Conservation (phyloP, 2,888 invertebrate genomes). For the Cephus sareptanus region DNA sequence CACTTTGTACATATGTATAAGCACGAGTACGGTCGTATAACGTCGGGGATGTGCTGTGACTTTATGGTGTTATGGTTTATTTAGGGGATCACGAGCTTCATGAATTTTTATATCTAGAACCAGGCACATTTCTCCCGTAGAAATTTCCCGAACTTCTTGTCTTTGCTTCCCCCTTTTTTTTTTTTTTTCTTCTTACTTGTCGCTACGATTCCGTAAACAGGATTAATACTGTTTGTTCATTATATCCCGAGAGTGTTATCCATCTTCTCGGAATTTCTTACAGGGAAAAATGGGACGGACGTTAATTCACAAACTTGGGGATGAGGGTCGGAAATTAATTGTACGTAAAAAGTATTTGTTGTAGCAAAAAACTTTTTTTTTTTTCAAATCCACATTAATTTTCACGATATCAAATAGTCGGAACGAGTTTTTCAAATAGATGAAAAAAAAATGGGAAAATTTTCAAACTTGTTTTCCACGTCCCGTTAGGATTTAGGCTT, state of each 20-base stretch:
- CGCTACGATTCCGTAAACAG: background rate
- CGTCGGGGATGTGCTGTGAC: background rate
- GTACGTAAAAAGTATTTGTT: background rate
- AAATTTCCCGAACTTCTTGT: background rate
- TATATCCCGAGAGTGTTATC: background rate
- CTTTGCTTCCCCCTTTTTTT: background rate
- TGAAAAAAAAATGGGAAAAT: background rate
- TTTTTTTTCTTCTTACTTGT: background rate
- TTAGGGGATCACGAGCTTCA: background rate
- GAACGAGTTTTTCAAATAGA: background rate
- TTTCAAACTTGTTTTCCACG: background rate
- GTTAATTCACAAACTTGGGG: background rate
- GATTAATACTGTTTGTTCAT: background rate
- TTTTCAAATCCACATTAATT: background rate
- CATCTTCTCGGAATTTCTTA: background rate
- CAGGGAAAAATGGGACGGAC: background rate
- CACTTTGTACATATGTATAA: background rate
- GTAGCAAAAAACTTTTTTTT: background rate
- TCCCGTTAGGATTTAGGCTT: background rate
- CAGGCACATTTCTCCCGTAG: background rate
- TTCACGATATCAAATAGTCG: background rate
- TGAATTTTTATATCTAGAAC: background rate
- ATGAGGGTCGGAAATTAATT: background rate
- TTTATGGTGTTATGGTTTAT: background rate
- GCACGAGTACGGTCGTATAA: background rate